Percentiles rank a stretch among this genome's conserved stretches.
Evolutionary conservation across 2,888 invertebrate genomes (phyloP).

Genomic region (Scrobipalpa atriplicella): DNA sequence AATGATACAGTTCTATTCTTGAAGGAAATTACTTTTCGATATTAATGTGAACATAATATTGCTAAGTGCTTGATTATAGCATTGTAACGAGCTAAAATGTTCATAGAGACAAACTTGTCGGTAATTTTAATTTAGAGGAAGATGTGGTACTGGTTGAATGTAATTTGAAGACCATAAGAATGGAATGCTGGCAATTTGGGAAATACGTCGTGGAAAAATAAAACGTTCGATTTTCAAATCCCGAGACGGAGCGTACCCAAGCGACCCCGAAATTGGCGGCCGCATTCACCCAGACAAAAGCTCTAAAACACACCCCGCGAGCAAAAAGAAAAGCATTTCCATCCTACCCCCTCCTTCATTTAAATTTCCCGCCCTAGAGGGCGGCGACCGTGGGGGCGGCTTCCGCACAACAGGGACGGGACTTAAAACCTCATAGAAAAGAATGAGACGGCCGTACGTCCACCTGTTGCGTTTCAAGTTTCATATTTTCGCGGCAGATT

Average conservation of each 20-base stretch:
- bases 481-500: conserved; percentile 74
- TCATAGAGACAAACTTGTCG: background rate
- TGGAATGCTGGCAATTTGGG: conserved; percentile 31
- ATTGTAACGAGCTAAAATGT: no score
- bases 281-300: conserved; percentile 82
- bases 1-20: conserved; percentile 37
- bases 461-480: conserved; percentile 78
- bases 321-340: conserved; percentile 81
- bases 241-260: conserved; percentile 70
- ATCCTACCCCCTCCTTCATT: conserved; percentile 78
- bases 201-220: conserved; percentile 40
- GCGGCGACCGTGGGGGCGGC: conserved; percentile 79
- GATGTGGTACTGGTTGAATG: background rate
- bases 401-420: conserved; percentile 75
- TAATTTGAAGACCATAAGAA: conserved; percentile 39
- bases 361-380: conserved; percentile 80
- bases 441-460: conserved; percentile 79
- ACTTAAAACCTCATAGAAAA: conserved; percentile 76
- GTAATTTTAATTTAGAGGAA: background rate
- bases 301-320: conserved; percentile 78
- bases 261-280: conserved; percentile 81
- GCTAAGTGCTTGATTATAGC: background rate
- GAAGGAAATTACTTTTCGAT: background rate
- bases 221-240: conserved; percentile 69
- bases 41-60: background rate